A percentile compares a stretch with the other conserved stretches of the same genome.
phyloP scores from a whole-genome alignment of 2,113 vertebrate genomes.

The Loxodonta africana region DNA sequence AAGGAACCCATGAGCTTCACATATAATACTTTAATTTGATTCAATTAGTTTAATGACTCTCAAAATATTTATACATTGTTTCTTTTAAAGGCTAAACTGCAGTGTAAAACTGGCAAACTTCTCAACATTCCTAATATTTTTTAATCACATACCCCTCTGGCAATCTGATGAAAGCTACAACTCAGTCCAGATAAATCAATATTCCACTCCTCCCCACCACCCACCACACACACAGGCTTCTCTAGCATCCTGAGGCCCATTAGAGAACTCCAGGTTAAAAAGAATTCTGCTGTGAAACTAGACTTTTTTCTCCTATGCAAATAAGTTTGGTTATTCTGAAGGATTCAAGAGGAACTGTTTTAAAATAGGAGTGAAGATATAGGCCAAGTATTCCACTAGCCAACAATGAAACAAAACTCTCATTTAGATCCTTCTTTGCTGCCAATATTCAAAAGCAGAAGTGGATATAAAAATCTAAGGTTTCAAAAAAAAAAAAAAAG shows the following conservation, averaged over 20 bases:
- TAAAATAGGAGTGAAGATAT: background rate
- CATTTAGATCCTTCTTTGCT: background rate
- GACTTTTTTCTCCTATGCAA: background rate
- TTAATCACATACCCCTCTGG: background rate
- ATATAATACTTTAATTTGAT: constrained; percentile 73
- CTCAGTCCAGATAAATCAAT: background rate
- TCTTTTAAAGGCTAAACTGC: constrained; percentile 74
- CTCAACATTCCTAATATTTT: constrained; percentile 12
- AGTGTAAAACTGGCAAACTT: constrained; percentile 75
- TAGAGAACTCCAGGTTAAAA: constrained; percentile 14
- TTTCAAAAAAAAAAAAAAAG: background rate
- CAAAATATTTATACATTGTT: constrained; percentile 68
- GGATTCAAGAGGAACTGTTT: background rate
- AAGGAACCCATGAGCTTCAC: constrained; percentile 60
- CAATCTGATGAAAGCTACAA: background rate
- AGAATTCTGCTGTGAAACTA: background rate
- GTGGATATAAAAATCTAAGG: background rate
- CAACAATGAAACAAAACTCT: background rate
- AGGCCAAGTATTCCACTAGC: background rate
- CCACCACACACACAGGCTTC: accelerated
- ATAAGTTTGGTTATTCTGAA: background rate
- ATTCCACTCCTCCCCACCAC: background rate
- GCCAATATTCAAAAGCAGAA: background rate
- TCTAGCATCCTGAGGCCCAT: background rate
- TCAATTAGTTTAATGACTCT: constrained; percentile 62